Evolutionary conservation across 2,888 invertebrate species (phyloP), one percentile per base, ranked within the genome.

Genomic region (Elegia similella): DNA sequence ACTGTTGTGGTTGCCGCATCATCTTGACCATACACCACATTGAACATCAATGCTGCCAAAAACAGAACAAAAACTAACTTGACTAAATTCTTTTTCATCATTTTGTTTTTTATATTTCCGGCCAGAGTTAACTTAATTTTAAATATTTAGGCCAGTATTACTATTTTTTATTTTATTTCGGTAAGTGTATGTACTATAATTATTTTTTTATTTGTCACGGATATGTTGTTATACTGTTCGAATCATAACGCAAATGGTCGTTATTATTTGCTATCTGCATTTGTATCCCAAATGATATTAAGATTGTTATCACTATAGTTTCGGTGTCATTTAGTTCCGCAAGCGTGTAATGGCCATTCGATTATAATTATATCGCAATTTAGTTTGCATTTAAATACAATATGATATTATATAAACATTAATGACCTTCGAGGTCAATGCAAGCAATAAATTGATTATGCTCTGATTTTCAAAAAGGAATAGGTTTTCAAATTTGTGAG

Each of bases 21-120:
- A 43, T 88, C 89, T 71, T 90, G 82, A 57, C 85, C 81, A 10
- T 68, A 62, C 5, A 68, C 69, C n/a, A 74, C 71, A 7, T 81
- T 76, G 13, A 77, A 61, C 55, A 84, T 59, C 6, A 81, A 32
- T 42, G 68, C 62, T 8, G 67, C 55, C 17, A 82, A 52, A 0
- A 73, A 70, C 0, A 81, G 44, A n/a, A 82, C 62, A 15, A 82
- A n/a, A 0, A 75, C 23, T 13, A 86, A 43, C 52, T 76, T 76
- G 0, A 72, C 56, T 3, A 76, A 29, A 23, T 72, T 64, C 32
- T 66, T 70, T 47, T 65, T 70, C 23, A 75, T 67, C 72, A 71
- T 67, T 71, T 64, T 72, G 54, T 61, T 63, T 38, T 52, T 6
- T 15, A 8, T 29, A 15, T 52, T 57, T 16, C 12, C 16, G 10